phyloP scores from a whole-genome alignment of 2,888 invertebrate genomes.

The Corbicula japonica region DNA sequence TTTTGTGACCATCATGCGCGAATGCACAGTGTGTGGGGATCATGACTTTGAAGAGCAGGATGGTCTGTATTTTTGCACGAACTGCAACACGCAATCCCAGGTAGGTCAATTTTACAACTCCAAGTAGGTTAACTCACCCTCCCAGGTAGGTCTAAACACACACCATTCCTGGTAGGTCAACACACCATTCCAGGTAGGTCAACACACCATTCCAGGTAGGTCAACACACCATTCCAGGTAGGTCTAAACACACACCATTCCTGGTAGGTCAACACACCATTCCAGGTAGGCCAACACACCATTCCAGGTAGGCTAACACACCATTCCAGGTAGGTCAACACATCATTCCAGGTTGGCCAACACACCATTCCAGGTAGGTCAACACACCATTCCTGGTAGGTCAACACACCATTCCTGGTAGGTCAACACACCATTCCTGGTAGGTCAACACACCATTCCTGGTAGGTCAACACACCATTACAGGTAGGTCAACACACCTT shows the following conservation, averaged over 20 bases:
- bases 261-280: not conserved
- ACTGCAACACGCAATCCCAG: constrained; percentile 81
- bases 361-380: not conserved
- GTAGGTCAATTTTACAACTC: constrained; percentile 47
- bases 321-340: not conserved
- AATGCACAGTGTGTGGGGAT: constrained; percentile 78
- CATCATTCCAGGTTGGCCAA: no score
- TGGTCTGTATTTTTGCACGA: constrained; percentile 78
- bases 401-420: not conserved
- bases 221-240: not conserved
- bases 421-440: not conserved
- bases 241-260: not conserved
- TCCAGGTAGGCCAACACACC: not conserved
- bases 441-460: not conserved
- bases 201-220: not conserved
- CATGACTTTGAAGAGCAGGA: constrained; percentile 74
- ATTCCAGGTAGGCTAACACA: not conserved
- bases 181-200: not conserved
- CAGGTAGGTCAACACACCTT: not conserved
- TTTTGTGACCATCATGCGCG: constrained; percentile 72
- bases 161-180: not conserved
- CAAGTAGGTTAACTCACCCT: not conserved
- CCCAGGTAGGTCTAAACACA: not conserved
- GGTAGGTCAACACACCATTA: not conserved
- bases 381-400: no score